Conservation (phyloP, 35 echinoderm and acorn worm genomes). For the Hemicentrotus pulcherrimus region DNA sequence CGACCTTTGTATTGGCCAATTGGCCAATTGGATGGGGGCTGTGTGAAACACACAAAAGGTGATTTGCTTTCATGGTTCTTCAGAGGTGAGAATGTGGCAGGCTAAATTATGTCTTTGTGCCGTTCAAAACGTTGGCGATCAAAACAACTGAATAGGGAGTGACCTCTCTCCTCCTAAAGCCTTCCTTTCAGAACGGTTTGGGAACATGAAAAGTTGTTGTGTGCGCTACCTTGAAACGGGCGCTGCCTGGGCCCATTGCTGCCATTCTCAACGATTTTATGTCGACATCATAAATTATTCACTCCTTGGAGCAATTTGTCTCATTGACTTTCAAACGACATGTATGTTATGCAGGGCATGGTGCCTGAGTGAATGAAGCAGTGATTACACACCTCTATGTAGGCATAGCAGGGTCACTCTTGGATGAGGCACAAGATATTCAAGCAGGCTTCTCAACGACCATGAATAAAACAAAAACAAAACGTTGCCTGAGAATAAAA, state of each 20-base stretch:
- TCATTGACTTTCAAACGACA: constrained; percentile 56
- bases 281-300: constrained; percentile 53
- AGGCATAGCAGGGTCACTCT: neutral
- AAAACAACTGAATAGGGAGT: constrained; percentile 45
- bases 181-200: constrained; percentile 16
- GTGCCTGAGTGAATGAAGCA: constrained; percentile 32
- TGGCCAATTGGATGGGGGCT: constrained; percentile 44
- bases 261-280: constrained; percentile 43
- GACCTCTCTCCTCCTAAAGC: constrained; percentile 37
- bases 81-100: constrained; percentile 29
- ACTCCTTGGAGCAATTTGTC: constrained; percentile 53
- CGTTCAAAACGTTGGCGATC: neutral
- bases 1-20: constrained; percentile 53
- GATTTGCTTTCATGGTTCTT: constrained; percentile 31
- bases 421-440: constrained; percentile 24
- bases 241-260: constrained; percentile 14
- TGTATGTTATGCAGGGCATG: constrained; percentile 49
- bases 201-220: constrained; percentile 25
- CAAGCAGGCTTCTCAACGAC: neutral
- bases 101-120: constrained; percentile 36
- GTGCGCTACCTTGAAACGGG: neutral
- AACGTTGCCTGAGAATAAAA: neutral
- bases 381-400: constrained; percentile 34
- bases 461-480: constrained; percentile 54
- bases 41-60: constrained; percentile 42